Base-by-base conservation (phyloP, 2,113 vertebrate species). In the Pseudopipra pipra region DNA sequence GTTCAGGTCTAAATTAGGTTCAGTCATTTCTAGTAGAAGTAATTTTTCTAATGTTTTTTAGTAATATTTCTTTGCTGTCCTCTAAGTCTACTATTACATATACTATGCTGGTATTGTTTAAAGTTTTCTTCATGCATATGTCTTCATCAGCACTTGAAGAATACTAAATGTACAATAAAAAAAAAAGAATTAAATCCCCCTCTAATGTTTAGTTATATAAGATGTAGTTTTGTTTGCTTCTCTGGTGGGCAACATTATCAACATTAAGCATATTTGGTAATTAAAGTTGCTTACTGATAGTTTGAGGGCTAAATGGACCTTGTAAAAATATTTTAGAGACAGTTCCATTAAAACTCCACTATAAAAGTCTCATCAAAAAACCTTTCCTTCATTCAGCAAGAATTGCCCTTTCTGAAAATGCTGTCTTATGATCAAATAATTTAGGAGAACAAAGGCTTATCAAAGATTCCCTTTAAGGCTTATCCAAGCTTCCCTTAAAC, bases 391-490 rank as follows among this genome's bases (percentile, higher is more conserved):
- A 31, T 85, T 91, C 43, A 85, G 44, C 25, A 87, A 39, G 70
- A 89, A 39, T 54, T 73, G 31, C 14, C 24, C 41, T 83, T 85
- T 87, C 58, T 83, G n/a, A 70, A 85, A 85, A 62, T 2, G 3
- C 31, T 85, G n/a, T 35, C 35, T 56, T 91, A 14, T 37, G 37
- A 61, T 54, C 70, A 91, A 91, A 74, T 55, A 62, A 85, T 93
- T 73, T 79, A 43, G 80, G 78, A 83, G 74, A 95, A 25, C 31
- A 91, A 85, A 85, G 18, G 6, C 12, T 89, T 93, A 54, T 74
- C 13, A 14, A 31, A 79, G 37, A 47, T 47, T 91, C 55, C n/a
- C 23, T 74, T 76, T 23, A 85, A 81, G 70, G 46, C 37, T 94
- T 88, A 66, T 55, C 22, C 76, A 67, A 63, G 43, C 27, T 85